These are phyloP conservation scores for Sympetrum striolatum DNA, from an alignment of 2,888 invertebrate species.

Conservation along the genomic window DNA sequence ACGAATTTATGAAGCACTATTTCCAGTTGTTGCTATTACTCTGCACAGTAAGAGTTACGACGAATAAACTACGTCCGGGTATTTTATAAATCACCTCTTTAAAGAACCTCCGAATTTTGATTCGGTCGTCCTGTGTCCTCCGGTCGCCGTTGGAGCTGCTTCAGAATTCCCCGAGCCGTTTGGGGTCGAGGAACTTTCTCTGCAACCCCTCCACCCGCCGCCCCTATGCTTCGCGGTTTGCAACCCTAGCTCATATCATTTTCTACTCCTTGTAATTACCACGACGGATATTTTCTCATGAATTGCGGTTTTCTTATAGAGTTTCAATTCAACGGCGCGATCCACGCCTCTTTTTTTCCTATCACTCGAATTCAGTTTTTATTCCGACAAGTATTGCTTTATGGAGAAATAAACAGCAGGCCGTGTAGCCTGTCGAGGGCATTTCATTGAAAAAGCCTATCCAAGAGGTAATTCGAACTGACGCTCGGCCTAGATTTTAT, in stretches of 20 bases:
- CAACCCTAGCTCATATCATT: not conserved
- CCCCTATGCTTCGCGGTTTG: not conserved
- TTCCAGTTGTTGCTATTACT: too few relatives aligned
- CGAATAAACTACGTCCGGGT: too few relatives aligned
- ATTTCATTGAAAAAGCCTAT: not conserved
- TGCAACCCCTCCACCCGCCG: not conserved
- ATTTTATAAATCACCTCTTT: too few relatives aligned
- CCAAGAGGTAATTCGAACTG: not conserved
- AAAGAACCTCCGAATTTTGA: not conserved
- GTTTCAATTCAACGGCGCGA: not conserved
- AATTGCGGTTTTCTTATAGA: constrained; percentile 14
- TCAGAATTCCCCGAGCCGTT: not conserved
- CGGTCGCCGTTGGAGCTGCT: not conserved
- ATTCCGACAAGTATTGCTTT: not conserved
- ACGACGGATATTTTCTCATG: not conserved
- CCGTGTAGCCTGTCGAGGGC: not conserved
- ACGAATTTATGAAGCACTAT: too few relatives aligned
- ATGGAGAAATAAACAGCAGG: not conserved
- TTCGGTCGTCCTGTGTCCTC: not conserved
- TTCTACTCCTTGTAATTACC: not conserved
- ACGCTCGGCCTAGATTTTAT: not conserved
- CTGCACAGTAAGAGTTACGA: too few relatives aligned
- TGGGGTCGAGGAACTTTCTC: not conserved
- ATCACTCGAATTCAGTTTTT: not conserved
- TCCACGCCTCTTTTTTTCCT: not conserved